Conservation (phyloP, 2,113 vertebrate genomes). For the Mohoua ochrocephala region DNA sequence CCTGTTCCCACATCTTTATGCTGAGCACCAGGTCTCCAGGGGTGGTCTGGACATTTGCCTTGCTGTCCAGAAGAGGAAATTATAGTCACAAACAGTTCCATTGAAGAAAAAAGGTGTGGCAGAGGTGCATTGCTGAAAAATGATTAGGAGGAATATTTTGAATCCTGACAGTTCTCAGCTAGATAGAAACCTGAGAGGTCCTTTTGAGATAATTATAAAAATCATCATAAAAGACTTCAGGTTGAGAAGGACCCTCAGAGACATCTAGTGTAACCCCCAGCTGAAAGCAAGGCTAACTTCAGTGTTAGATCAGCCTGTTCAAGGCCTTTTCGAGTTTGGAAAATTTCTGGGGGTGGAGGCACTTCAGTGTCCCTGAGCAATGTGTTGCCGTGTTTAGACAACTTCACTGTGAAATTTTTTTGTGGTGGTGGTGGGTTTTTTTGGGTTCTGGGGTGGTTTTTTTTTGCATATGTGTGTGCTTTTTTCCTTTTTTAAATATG, state of each 20-base stretch:
- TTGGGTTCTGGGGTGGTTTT: rapidly evolving
- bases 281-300: background rate
- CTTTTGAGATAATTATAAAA: background rate
- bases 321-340: background rate
- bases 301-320: background rate
- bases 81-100: background rate
- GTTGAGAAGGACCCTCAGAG: background rate
- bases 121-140: background rate
- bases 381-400: background rate
- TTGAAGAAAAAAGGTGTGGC: background rate
- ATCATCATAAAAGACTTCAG: background rate
- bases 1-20: background rate
- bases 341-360: background rate
- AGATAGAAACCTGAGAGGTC: background rate
- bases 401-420: background rate
- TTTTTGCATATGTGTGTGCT: background rate
- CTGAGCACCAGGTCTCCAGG: background rate
- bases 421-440: background rate
- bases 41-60: background rate
- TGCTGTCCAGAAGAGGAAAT: background rate
- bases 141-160: background rate
- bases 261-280: background rate
- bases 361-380: background rate
- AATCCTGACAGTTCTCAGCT: background rate
- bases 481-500: background rate